A percentile compares a stretch with the other conserved stretches of the same genome.
Evolutionary conservation across 1,140 invertebrate genomes (phyloP).

Genomic region (Caenorhabditis elegans): WBcel235 BX284605.5:10254001-10254500

Average conservation of each 20-base stretch:
- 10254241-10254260: constrained; percentile 75
- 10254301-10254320: constrained; percentile 70
- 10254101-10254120: not conserved
- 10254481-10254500: constrained; percentile 48
- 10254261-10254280: constrained; percentile 72
- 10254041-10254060: not conserved
- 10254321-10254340: constrained; percentile 53
- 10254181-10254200: not conserved
- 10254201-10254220: not conserved
- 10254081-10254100: not conserved
- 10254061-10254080: not conserved
- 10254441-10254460: constrained; percentile 65
- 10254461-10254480: constrained; percentile 43
- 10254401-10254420: constrained; percentile 60
- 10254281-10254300: constrained; percentile 72
- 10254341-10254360: constrained; percentile 61
- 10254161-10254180: constrained; percentile 55
- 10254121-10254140: not conserved
- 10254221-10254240: constrained; percentile 73
- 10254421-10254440: constrained; percentile 68
- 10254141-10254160: constrained; percentile 55
- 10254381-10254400: constrained; percentile 38
- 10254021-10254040: constrained; percentile 1
- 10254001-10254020: not conserved
- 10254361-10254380: constrained; percentile 34